Percentiles rank a stretch among this genome's conserved stretches.
Conservation (phyloP, 1,140 invertebrate genomes). For the Ips typographus region DNA sequence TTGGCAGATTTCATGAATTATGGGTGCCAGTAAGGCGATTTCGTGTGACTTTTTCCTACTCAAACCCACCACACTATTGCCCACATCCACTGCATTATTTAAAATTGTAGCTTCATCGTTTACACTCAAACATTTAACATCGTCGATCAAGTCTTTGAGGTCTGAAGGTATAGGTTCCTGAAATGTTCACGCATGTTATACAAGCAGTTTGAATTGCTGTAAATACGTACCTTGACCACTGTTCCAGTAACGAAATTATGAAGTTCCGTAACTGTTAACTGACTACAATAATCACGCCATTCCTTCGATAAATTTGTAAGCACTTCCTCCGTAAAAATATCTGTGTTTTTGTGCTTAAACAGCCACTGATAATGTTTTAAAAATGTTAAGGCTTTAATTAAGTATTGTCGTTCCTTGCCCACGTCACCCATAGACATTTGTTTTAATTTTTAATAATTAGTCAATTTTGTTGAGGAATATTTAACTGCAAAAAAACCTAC, state of each 20-base stretch:
- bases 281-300: constrained; percentile 55
- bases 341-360: constrained; percentile 66
- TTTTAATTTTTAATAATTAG: too few species aligned
- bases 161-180: constrained; percentile 51
- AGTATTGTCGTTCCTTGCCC: too few species aligned
- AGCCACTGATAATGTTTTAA: constrained; percentile 65
- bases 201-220: too few species aligned
- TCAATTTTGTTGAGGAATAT: too few species aligned
- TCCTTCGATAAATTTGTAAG: constrained; percentile 59
- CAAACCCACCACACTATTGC: background rate
- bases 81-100: too few species aligned
- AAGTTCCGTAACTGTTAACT: constrained; percentile 53
- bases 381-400: constrained; percentile 56
- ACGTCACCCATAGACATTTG: too few species aligned
- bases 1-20: constrained; percentile 60
- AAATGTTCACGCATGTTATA: background rate
- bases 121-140: constrained; percentile 39
- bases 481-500: too few species aligned
- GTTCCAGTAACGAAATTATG: constrained; percentile 49
- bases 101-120: constrained; percentile 4
- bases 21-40: constrained; percentile 61
- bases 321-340: constrained; percentile 60
- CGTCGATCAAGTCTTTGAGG: constrained; percentile 53
- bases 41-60: constrained; percentile 68
- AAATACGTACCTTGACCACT: too few species aligned